Conservation (phyloP, 2,888 invertebrate genomes). For the Ceraclea dissimilis region DNA sequence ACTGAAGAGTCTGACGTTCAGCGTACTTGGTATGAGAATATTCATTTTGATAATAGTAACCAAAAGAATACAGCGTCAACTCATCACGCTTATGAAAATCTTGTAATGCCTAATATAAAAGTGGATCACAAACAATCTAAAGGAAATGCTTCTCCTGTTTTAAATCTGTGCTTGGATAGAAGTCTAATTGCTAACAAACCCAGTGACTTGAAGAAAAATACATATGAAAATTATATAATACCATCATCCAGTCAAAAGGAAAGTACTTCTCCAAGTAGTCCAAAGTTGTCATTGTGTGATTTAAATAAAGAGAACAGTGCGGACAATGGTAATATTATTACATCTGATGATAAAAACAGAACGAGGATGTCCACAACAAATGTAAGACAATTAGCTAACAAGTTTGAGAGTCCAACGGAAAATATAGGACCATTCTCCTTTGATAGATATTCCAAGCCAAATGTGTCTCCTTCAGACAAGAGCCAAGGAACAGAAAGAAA, state of each 20-base stretch:
- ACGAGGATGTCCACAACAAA: slow-evolving; percentile 31
- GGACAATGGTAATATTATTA: background rate
- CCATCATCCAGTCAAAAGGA: slow-evolving; percentile 7
- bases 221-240: slow-evolving; percentile 21
- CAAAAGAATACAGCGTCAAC: background rate
- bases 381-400: slow-evolving; percentile 54
- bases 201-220: slow-evolving; percentile 10
- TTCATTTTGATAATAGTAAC: slow-evolving; percentile 8
- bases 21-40: slow-evolving; percentile 20
- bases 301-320: slow-evolving; percentile 22
- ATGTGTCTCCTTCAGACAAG: slow-evolving; percentile 24
- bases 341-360: background rate
- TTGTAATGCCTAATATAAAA: slow-evolving; percentile 16
- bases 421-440: slow-evolving; percentile 51
- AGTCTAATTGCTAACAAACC: slow-evolving; percentile 1
- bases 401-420: slow-evolving; percentile 58
- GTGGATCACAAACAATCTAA: background rate
- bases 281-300: slow-evolving; percentile 16
- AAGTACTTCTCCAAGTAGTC: background rate
- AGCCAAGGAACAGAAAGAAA: slow-evolving; percentile 30
- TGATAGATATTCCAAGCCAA: slow-evolving; percentile 40
- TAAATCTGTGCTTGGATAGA: slow-evolving; percentile 16
- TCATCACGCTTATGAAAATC: slow-evolving; percentile 19
- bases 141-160: slow-evolving; percentile 11
- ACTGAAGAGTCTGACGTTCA: slow-evolving; percentile 3